Percentiles rank a stretch among this genome's conserved stretches.
Conservation (phyloP, 1,140 invertebrate genomes). For the Drosophila pseudoananassae region DNA sequence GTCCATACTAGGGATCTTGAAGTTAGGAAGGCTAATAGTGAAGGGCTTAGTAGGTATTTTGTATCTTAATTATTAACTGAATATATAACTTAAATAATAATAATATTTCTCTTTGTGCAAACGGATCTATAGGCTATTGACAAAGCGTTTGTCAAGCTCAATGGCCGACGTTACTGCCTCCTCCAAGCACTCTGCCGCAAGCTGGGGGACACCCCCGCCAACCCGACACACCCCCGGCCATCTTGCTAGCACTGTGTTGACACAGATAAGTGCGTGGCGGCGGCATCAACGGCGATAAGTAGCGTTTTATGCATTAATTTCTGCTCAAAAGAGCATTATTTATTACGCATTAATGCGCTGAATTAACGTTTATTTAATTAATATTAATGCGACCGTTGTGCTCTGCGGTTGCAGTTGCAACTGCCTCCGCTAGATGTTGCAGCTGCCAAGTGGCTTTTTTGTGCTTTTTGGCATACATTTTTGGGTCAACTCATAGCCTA, state of each 20-base stretch:
- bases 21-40: too few species aligned
- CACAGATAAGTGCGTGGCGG: slow-evolving; percentile 79
- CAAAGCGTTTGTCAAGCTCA: slow-evolving; percentile 72
- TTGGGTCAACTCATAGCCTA: slow-evolving; percentile 3
- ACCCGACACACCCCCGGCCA: slow-evolving; percentile 7
- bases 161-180: slow-evolving; percentile 15
- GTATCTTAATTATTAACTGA: not conserved
- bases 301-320: slow-evolving; percentile 83
- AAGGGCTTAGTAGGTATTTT: not conserved
- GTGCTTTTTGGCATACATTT: slow-evolving; percentile 28
- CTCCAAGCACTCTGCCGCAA: not conserved
- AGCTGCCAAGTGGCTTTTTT: not conserved
- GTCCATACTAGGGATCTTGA: too few species aligned
- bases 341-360: slow-evolving; percentile 82
- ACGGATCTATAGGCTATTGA: slow-evolving; percentile 76
- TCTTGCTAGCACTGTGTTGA: slow-evolving; percentile 67
- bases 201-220: not conserved
- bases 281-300: slow-evolving; percentile 69
- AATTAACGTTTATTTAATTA: slow-evolving; percentile 84
- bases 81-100: too few species aligned
- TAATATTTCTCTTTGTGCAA: slow-evolving; percentile 21
- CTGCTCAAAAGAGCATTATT: slow-evolving; percentile 79
- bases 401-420: slow-evolving; percentile 21
- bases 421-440: not conserved
- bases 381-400: slow-evolving; percentile 76